These are phyloP conservation scores for Chelonus formosanus DNA, from an alignment of 2,888 invertebrate species.

Conservation along the genomic window DNA sequence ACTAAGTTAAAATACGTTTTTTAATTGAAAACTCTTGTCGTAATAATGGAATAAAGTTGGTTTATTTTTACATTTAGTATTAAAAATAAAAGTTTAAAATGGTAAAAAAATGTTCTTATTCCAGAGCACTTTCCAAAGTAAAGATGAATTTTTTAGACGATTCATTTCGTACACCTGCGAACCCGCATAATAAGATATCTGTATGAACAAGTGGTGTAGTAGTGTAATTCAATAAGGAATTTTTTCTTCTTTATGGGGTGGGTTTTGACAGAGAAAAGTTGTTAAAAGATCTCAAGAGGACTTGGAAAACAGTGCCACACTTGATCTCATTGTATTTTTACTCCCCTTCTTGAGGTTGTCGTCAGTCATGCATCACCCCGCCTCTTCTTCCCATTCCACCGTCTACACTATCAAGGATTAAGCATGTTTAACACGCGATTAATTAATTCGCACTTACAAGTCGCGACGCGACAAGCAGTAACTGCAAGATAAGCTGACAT, in stretches of 20 bases:
- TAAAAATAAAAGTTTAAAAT: background rate
- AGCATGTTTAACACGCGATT: constrained; percentile 36
- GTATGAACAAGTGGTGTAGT: constrained; percentile 2
- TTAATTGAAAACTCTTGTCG: no score
- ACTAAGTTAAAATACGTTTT: no score
- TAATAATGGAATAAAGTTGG: no score
- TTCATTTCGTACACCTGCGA: constrained; percentile 15
- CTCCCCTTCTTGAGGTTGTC: constrained; percentile 1
- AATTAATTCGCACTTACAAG: constrained; percentile 38
- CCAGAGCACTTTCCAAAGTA: background rate
- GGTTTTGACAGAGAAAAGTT: constrained; percentile 8
- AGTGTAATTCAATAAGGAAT: constrained; percentile 16
- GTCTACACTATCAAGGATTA: constrained; percentile 18
- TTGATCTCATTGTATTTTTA: constrained; percentile 16
- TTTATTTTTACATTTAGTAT: background rate
- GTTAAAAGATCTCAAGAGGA: constrained; percentile 15
- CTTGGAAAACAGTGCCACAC: background rate
- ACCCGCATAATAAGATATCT: constrained; percentile 11
- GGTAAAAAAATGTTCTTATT: background rate
- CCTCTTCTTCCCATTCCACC: background rate
- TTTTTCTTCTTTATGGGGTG: constrained; percentile 6
- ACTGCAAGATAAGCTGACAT: constrained; percentile 51
- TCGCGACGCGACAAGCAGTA: constrained; percentile 30
- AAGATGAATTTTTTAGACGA: background rate
- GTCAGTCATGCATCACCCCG: constrained; percentile 3